Conservation (phyloP, 2,888 invertebrate species). For the Luperina testacea region DNA sequence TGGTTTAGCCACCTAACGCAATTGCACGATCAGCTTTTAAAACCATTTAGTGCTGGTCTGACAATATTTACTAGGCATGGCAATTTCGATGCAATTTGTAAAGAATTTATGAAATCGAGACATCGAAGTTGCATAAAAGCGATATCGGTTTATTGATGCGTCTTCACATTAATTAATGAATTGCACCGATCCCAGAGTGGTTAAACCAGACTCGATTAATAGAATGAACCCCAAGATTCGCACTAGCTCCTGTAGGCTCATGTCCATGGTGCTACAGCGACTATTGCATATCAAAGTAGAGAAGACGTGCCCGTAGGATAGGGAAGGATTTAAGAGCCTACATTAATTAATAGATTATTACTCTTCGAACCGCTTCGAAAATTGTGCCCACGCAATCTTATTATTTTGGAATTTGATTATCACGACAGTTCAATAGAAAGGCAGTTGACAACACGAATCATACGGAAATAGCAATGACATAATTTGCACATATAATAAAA, state of each 20-base stretch:
- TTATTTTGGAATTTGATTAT: conserved; percentile 29
- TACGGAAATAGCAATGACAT: conserved; percentile 57
- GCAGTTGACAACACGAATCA: conserved; percentile 36
- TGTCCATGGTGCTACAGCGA: too few relatives aligned
- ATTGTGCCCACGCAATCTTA: background rate
- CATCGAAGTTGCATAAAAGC: conserved; percentile 9
- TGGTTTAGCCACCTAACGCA: conserved; percentile 70
- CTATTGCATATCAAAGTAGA: too few relatives aligned
- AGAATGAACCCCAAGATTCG: too few relatives aligned
- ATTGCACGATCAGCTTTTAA: conserved; percentile 62
- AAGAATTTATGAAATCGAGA: conserved; percentile 45
- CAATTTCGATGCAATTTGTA: conserved; percentile 65
- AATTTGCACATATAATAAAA: conserved; percentile 43
- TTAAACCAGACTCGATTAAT: too few relatives aligned
- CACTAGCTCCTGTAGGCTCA: too few relatives aligned
- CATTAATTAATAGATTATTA: background rate
- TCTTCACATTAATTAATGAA: too few relatives aligned
- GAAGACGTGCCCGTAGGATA: too few relatives aligned
- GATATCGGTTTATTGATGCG: background rate
- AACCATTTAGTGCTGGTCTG: conserved; percentile 70
- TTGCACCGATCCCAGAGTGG: too few relatives aligned
- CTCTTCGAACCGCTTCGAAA: background rate
- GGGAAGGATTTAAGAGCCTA: too few relatives aligned
- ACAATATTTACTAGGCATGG: conserved; percentile 65
- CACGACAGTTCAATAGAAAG: conserved; percentile 37